Conservation (phyloP, 2,888 invertebrate species). For the Dilophus febrilis region DNA sequence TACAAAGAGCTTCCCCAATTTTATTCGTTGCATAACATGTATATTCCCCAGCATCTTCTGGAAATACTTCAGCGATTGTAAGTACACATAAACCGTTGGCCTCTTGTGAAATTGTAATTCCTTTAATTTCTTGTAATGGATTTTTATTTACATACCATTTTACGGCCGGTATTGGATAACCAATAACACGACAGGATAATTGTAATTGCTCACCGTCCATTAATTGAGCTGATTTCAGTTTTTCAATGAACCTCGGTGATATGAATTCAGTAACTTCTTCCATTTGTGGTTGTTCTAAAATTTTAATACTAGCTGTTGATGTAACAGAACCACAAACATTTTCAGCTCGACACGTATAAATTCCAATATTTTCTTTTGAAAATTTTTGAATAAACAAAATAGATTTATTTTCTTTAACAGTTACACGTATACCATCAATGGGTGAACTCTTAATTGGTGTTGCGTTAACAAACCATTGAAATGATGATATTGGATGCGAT, state of each 20-base stretch:
- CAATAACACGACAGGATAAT: conserved; percentile 53
- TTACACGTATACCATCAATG: conserved; percentile 42
- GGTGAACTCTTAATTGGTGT: conserved; percentile 52
- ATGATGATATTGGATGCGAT: conserved; percentile 62
- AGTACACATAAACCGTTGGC: conserved; percentile 64
- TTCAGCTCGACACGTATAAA: conserved; percentile 75
- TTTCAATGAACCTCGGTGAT: conserved; percentile 61
- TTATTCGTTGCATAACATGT: conserved; percentile 66
- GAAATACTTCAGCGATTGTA: conserved; percentile 71
- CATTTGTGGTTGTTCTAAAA: conserved; percentile 33
- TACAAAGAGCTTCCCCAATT: conserved; percentile 64
- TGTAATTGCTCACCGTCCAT: conserved; percentile 81
- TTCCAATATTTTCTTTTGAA: conserved; percentile 49
- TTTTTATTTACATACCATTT: conserved; percentile 63
- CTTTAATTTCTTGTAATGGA: conserved; percentile 57
- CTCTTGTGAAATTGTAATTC: conserved; percentile 55
- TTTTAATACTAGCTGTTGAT: conserved; percentile 56
- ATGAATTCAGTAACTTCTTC: conserved; percentile 41
- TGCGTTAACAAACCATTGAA: conserved; percentile 72
- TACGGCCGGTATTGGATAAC: conserved; percentile 62
- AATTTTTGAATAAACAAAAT: conserved; percentile 59
- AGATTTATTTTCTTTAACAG: conserved; percentile 59
- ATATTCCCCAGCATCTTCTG: conserved; percentile 80
- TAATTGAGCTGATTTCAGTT: conserved; percentile 53
- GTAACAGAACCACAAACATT: conserved; percentile 80